Evolutionary conservation across 2,113 vertebrate species (phyloP), one percentile per base, ranked within the genome.

Genomic region (Eudyptes chrysolophus): DNA sequence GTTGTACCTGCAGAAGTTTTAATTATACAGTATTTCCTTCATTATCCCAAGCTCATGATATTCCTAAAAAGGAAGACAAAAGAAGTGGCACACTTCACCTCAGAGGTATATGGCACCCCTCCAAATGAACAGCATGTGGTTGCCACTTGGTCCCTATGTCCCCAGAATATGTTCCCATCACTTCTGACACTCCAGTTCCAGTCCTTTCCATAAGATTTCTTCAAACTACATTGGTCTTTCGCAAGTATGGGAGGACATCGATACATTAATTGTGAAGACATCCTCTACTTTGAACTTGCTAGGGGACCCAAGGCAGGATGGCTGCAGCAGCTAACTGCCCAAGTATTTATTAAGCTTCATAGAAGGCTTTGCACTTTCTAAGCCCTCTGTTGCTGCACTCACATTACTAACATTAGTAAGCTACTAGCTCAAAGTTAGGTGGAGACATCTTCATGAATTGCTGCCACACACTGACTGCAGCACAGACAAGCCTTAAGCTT

Each of bases 121-220:
- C 25, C 44, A 49, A 38, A 62, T 10, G 6, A 75, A 27, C 18
- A 44, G 34, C 27, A 34, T 9, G 36, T 25, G 26, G 22, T 36
- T 61, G 40, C 34, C 60, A 49, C 1, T 0, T n/a, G 40, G 55
- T 38, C 26, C n/a, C 2, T 10, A 66, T 6, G 2, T 38, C 30
- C 48, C 21, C 16, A 51, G 27, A 61, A 34, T 30, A 68, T 5
- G 22, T 25, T 48, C 40, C 30, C 6, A 65, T 34, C 22, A 70
- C 22, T 48, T 77, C 44, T 3, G 3, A 24, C 44, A 60, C 15
- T 25, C 34, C 38, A 27, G 48, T 40, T 64, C 20, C 15, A 71
- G 38, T 27, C 36, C 15, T 9, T 80, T 87, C n/a, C 32, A 29
- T 11, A 40, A 69, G 32, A 55, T 32, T 94, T 52, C 48, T 69